Evolutionary conservation across 2,888 invertebrate genomes (phyloP).

Genomic region (Thera britannica): DNA sequence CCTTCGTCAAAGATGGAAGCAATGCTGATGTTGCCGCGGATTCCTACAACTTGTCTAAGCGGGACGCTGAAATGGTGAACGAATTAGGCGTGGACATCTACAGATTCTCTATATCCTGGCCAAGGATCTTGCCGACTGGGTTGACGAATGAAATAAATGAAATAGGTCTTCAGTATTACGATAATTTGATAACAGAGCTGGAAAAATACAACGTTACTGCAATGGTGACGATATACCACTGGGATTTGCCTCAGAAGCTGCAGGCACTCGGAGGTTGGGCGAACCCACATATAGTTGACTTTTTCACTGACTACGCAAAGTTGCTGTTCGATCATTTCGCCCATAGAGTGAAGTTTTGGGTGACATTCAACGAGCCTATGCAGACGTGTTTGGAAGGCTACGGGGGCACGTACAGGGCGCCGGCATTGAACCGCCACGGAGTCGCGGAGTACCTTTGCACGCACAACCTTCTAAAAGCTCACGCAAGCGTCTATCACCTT

Average conservation of each 20-base stretch:
- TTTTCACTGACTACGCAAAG: slow-evolving; percentile 87
- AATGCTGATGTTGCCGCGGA: slow-evolving; percentile 89
- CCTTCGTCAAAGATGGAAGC: slow-evolving; percentile 81
- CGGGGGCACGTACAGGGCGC: slow-evolving; percentile 85
- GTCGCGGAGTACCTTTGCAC: slow-evolving; percentile 88
- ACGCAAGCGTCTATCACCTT: slow-evolving; percentile 88
- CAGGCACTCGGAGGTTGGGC: slow-evolving; percentile 89
- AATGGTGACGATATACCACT: slow-evolving; percentile 89
- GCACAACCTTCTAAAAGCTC: slow-evolving; percentile 90
- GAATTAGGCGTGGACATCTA: slow-evolving; percentile 87
- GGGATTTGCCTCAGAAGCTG: slow-evolving; percentile 88
- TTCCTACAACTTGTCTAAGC: slow-evolving; percentile 87
- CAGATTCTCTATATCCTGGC: slow-evolving; percentile 91
- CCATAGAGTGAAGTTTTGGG: slow-evolving; percentile 88
- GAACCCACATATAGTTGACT: slow-evolving; percentile 86
- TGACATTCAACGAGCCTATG: slow-evolving; percentile 91
- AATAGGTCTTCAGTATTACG: slow-evolving; percentile 90
- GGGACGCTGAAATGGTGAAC: slow-evolving; percentile 86
- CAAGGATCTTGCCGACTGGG: slow-evolving; percentile 89
- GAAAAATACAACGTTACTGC: slow-evolving; percentile 88
- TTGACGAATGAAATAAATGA: slow-evolving; percentile 87
- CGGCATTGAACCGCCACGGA: slow-evolving; percentile 84
- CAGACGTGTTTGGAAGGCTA: slow-evolving; percentile 83
- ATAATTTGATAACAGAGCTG: slow-evolving; percentile 89
- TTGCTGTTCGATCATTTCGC: slow-evolving; percentile 86